phyloP scores from a whole-genome alignment of 2,797 vertebrate species.

The Echeneis naucrates region DNA sequence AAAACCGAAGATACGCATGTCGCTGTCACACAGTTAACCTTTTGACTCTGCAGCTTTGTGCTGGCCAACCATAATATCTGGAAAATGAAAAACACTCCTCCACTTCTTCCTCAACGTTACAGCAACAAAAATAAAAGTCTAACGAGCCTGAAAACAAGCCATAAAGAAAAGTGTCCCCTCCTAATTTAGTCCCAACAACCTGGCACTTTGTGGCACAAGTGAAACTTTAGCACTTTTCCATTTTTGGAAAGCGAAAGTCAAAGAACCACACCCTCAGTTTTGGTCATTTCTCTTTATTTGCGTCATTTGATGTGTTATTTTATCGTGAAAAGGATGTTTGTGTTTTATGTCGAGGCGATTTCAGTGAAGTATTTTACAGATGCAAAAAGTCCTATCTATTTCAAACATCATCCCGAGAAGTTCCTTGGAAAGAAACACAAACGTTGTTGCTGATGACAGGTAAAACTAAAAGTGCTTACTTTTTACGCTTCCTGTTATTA shows the following conservation, averaged over 20 bases:
- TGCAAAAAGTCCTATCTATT: neutral
- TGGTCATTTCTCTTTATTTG: neutral
- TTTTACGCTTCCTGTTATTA: neutral
- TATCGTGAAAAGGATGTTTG: constrained; percentile 5
- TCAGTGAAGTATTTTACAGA: neutral
- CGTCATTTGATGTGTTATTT: constrained; percentile 1
- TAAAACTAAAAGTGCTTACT: neutral
- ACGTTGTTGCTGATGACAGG: neutral
- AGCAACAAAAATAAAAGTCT: neutral
- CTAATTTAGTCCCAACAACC: neutral
- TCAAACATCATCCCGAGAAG: neutral
- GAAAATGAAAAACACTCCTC: constrained; percentile 30
- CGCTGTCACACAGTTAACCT: constrained; percentile 23
- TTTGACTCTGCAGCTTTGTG: neutral
- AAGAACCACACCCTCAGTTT: neutral
- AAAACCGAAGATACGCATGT: constrained; percentile 35
- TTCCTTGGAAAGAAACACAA: neutral
- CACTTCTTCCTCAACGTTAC: neutral
- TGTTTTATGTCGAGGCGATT: constrained; percentile 3
- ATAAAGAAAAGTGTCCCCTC: neutral
- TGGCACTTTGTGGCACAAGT: neutral
- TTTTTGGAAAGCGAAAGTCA: neutral
- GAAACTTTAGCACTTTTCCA: neutral
- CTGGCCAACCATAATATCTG: constrained; percentile 9
- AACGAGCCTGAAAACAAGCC: neutral